Percentiles rank a stretch among this genome's conserved stretches.
Conservation (phyloP, 2,888 invertebrate genomes). For the Argyresthia goedartella region DNA sequence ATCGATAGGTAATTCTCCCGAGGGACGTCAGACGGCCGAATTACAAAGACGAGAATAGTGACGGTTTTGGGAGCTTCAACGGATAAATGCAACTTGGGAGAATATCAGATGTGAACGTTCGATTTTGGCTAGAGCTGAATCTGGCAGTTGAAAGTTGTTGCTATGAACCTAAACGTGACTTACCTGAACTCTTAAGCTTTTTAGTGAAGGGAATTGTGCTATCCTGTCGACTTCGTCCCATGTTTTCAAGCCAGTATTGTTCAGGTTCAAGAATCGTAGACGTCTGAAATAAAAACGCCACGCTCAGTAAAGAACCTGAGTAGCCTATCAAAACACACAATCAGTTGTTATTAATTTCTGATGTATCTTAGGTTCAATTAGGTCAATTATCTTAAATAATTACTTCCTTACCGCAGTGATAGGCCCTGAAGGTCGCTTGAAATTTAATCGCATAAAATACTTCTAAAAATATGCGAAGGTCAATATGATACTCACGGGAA, state of each 20-base stretch:
- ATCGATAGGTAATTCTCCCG: constrained; percentile 33
- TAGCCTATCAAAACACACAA: background rate
- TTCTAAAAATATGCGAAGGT: background rate
- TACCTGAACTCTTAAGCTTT: constrained; percentile 87
- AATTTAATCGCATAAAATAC: background rate
- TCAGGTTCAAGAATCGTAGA: constrained; percentile 85
- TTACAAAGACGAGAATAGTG: constrained; percentile 17
- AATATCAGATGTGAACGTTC: background rate
- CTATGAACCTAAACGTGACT: constrained; percentile 15
- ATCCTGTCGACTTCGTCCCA: constrained; percentile 94
- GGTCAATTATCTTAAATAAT: constrained; percentile 37
- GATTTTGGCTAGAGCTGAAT: background rate
- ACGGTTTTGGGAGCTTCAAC: too few species aligned
- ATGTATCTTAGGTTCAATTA: constrained; percentile 29
- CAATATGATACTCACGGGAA: constrained; percentile 59
- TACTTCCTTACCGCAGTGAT: constrained; percentile 1
- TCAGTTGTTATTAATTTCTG: constrained; percentile 10
- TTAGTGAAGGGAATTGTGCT: constrained; percentile 84
- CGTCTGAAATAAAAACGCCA: constrained; percentile 54
- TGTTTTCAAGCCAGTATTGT: constrained; percentile 83
- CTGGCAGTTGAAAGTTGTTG: background rate
- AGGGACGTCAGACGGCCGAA: constrained; percentile 27
- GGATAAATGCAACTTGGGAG: background rate
- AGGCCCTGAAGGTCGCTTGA: background rate
- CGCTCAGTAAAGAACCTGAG: constrained; percentile 5